Conservation (phyloP, 2,113 vertebrate species). For the Morone chrysops region DNA sequence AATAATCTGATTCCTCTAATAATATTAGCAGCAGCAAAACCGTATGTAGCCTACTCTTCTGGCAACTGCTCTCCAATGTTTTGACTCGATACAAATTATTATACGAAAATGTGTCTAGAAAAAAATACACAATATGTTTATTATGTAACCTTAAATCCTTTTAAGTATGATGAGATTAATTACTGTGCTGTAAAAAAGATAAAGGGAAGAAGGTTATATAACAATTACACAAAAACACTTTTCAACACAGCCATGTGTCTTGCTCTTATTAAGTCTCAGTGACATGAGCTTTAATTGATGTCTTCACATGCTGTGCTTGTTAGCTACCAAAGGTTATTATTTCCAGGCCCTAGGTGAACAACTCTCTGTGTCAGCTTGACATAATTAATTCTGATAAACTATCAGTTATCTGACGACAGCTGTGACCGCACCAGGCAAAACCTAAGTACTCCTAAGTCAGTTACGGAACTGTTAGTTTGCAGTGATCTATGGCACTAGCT, state of each 20-base stretch:
- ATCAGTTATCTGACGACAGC: background rate
- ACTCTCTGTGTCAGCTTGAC: constrained; percentile 4
- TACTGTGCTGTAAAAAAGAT: background rate
- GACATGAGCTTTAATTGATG: constrained; percentile 16
- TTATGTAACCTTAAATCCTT: background rate
- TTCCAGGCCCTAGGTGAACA: background rate
- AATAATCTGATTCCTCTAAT: constrained; percentile 50
- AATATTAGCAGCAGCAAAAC: constrained; percentile 23
- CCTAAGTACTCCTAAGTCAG: no score
- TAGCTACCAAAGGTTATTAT: constrained; percentile 22
- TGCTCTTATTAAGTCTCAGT: constrained; percentile 4
- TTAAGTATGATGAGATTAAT: background rate
- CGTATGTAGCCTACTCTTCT: background rate
- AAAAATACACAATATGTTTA: background rate
- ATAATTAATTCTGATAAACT: constrained; percentile 1
- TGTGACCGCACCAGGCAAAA: background rate
- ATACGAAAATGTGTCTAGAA: background rate
- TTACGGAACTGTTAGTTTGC: no score
- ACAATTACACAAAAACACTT: background rate
- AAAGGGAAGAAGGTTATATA: background rate
- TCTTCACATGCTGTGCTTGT: constrained; percentile 17
- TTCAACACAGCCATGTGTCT: background rate
- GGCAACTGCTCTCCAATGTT: background rate
- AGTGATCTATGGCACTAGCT: no score
- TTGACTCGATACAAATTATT: background rate